A percentile compares a stretch with the other conserved stretches of the same genome.
phyloP scores from a whole-genome alignment of 2,888 invertebrate species.

The Eubasilissa splendida region DNA sequence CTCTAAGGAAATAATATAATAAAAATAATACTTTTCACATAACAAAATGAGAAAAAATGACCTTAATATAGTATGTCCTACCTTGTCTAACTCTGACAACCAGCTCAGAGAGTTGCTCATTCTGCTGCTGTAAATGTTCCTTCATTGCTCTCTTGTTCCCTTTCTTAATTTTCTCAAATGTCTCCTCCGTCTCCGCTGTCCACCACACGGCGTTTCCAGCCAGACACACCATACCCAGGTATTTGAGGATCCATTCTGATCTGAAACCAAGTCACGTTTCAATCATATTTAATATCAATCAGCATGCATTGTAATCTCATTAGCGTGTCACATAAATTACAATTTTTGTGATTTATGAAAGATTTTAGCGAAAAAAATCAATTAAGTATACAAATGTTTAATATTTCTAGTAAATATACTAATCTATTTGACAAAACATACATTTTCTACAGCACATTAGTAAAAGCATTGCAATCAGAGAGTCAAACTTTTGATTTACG shows the following conservation, averaged over 20 bases:
- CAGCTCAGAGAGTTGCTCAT: conserved; percentile 87
- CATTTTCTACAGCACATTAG: neutral
- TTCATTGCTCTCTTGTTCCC: conserved; percentile 93
- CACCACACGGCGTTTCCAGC: conserved; percentile 95
- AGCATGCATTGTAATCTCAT: no score
- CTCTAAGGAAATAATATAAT: no score
- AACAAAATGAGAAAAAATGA: no score
- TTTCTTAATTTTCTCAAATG: conserved; percentile 78
- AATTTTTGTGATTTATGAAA: neutral
- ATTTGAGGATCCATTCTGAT: conserved; percentile 91
- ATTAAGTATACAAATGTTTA: no score
- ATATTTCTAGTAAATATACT: no score
- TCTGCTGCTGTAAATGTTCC: conserved; percentile 85
- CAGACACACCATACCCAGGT: conserved; percentile 89
- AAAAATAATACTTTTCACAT: no score
- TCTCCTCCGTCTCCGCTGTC: conserved; percentile 95
- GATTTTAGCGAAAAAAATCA: neutral
- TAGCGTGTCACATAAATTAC: no score
- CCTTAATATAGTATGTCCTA: conserved; percentile 55
- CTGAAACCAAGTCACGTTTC: conserved; percentile 66
- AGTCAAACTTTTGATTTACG: no score
- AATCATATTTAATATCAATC: neutral
- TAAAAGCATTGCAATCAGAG: no score
- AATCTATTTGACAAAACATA: no score
- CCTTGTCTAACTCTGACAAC: conserved; percentile 80